Percentiles rank a stretch among this genome's conserved stretches.
Evolutionary conservation across 2,888 invertebrate species (phyloP).

Genomic region (Drosophila flavopinicola): DNA sequence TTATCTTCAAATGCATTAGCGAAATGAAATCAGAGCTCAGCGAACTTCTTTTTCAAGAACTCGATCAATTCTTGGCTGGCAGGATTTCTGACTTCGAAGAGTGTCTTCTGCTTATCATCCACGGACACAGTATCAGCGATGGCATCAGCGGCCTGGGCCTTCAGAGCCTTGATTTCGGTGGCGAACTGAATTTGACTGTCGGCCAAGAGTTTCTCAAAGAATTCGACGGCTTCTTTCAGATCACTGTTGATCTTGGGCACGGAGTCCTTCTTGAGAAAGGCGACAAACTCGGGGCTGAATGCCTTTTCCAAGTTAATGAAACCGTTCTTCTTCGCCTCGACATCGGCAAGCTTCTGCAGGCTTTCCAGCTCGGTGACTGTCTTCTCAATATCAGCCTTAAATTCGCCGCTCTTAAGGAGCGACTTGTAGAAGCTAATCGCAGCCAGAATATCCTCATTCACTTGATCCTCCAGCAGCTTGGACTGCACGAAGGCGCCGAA

Average conservation of each 20-base stretch:
- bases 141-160: slow-evolving; percentile 60
- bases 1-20: background rate
- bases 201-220: slow-evolving; percentile 62
- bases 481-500: slow-evolving; percentile 62
- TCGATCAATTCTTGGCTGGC: slow-evolving; percentile 55
- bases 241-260: slow-evolving; percentile 60
- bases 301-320: slow-evolving; percentile 56
- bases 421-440: slow-evolving; percentile 67
- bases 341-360: slow-evolving; percentile 52
- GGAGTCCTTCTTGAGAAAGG: slow-evolving; percentile 59
- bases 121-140: slow-evolving; percentile 47
- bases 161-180: slow-evolving; percentile 61
- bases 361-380: slow-evolving; percentile 52
- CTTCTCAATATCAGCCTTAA: slow-evolving; percentile 61
- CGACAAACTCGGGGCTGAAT: slow-evolving; percentile 60
- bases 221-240: slow-evolving; percentile 61
- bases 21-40: slow-evolving; percentile 35
- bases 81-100: slow-evolving; percentile 67
- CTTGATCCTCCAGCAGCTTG: slow-evolving; percentile 59
- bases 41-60: slow-evolving; percentile 67
- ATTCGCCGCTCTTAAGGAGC: slow-evolving; percentile 23
- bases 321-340: slow-evolving; percentile 59
- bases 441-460: slow-evolving; percentile 61
- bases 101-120: slow-evolving; percentile 67
- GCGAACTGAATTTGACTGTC: slow-evolving; percentile 49